Base-by-base conservation (phyloP, 2,888 invertebrate genomes). In the Nasonia oneida region DNA sequence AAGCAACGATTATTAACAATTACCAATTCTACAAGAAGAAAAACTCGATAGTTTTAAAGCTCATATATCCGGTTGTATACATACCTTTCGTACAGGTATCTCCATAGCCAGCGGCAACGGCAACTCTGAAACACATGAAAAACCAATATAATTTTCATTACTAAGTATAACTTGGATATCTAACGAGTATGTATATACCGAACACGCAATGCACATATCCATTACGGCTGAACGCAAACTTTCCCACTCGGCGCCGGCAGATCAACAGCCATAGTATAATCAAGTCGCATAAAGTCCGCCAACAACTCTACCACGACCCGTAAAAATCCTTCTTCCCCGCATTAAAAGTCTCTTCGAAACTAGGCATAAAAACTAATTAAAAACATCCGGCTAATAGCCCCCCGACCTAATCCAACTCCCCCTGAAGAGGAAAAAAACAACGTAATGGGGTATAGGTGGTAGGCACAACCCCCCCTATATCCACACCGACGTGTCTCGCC, bases 351-450 rank as follows among this genome's bases (percentile, higher is more conserved):
- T 71, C 57, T 39, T 67, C 64, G 50, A n/a, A 64, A 67, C 57
- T 76, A 76, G n/a, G 73, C 75, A 67, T 82, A 86, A 83, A 86
- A 86, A 86, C 64, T 83, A 86, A 83, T 86, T 83, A 86, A 64
- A 70, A 81, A 77, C 81, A 82, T 78, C 75, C 57, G 70, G 79
- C 82, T 79, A 79, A 84, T 87, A 82, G 84, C 47, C 12, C 47
- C 71, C 3, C 64, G 37, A 29, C 77, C 73, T 77, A 79, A 77
- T 76, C 42, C n/a, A 42, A 12, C 39, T n/a, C 42, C n/a, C 42
- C 12, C n/a, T 14, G 2, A 37, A 37, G 42, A 73, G 47, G 47
- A 23, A 23, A 47, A 73, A n/a, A 47, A 12, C 42, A 73, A 12
- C 73, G 57, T 23, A 61, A 61, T 8, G 57, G 6, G 57, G 23